These are phyloP conservation scores for Arge pagana DNA, from an alignment of 2,888 invertebrate species.

Conservation along the genomic window DNA sequence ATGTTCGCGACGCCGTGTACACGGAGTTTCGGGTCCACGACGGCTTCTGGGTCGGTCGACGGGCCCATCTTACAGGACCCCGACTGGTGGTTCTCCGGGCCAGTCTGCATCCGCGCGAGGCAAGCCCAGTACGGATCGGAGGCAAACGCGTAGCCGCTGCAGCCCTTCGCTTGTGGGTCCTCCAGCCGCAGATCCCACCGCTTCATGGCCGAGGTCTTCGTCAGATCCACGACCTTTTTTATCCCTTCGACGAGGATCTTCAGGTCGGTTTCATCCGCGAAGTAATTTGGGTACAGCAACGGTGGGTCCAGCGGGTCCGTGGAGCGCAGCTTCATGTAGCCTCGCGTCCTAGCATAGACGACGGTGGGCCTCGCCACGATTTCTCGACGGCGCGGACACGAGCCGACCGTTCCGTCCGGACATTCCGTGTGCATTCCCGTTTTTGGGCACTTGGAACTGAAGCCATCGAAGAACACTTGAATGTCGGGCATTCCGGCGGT, in stretches of 20 bases:
- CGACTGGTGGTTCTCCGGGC: slow-evolving; percentile 71
- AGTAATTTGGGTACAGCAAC: slow-evolving; percentile 73
- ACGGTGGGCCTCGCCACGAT: slow-evolving; percentile 55
- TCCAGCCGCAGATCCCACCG: slow-evolving; percentile 66
- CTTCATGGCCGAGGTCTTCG: slow-evolving; percentile 64
- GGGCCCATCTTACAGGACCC: slow-evolving; percentile 66
- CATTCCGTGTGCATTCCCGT: slow-evolving; percentile 46
- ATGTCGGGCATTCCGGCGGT: slow-evolving; percentile 52
- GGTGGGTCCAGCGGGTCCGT: slow-evolving; percentile 70
- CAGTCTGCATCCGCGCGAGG: slow-evolving; percentile 63
- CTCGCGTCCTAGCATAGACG: slow-evolving; percentile 54
- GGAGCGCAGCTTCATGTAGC: slow-evolving; percentile 67
- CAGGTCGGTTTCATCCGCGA: slow-evolving; percentile 67
- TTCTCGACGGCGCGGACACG: slow-evolving; percentile 42
- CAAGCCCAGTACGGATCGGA: slow-evolving; percentile 73
- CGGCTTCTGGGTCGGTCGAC: slow-evolving; percentile 58
- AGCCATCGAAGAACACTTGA: slow-evolving; percentile 58
- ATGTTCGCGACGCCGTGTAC: slow-evolving; percentile 67
- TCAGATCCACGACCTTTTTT: slow-evolving; percentile 63
- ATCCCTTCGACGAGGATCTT: slow-evolving; percentile 66
- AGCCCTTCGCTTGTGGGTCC: slow-evolving; percentile 62
- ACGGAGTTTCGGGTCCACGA: slow-evolving; percentile 65
- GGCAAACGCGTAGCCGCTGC: slow-evolving; percentile 61
- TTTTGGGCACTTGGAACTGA: slow-evolving; percentile 49
- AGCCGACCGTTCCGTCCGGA: slow-evolving; percentile 36